These are phyloP conservation scores for Spilogale gracilis DNA, from an alignment of 2,113 vertebrate species.

Conservation along the genomic window DNA sequence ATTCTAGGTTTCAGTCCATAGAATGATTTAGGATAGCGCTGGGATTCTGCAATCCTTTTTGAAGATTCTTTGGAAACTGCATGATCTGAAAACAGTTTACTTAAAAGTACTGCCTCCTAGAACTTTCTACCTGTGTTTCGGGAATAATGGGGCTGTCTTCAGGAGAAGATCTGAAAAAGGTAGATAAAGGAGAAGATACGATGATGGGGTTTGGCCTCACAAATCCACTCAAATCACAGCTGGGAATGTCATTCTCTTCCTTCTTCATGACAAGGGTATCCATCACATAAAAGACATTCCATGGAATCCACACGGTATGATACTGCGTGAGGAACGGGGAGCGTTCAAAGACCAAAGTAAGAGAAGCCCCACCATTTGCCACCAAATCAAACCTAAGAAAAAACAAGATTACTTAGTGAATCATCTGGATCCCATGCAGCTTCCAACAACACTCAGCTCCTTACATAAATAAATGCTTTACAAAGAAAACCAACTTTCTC, in stretches of 20 bases:
- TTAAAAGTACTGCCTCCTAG: background rate
- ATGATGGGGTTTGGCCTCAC: slow-evolving; percentile 94
- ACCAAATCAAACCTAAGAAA: slow-evolving; percentile 96
- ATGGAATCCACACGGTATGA: slow-evolving; percentile 97
- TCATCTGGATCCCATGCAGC: background rate
- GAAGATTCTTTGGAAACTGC: background rate
- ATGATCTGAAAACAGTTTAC: background rate
- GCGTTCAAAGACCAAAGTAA: slow-evolving; percentile 96
- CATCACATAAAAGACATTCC: slow-evolving; percentile 98
- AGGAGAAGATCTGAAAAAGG: slow-evolving; percentile 95
- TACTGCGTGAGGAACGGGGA: slow-evolving; percentile 94
- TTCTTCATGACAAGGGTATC: slow-evolving; percentile 99
- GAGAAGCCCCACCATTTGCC: slow-evolving; percentile 95
- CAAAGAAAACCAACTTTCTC: slow-evolving; percentile 55
- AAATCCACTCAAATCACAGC: slow-evolving; percentile 96
- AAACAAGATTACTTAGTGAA: slow-evolving; percentile 38
- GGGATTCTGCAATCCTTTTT: background rate
- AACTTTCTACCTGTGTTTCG: slow-evolving; percentile 95
- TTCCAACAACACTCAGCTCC: background rate
- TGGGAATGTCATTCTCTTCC: slow-evolving; percentile 96
- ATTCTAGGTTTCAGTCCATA: background rate
- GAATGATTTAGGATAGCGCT: background rate
- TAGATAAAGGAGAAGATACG: slow-evolving; percentile 96
- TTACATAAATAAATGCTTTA: background rate
- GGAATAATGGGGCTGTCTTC: slow-evolving; percentile 97